Percentiles rank a stretch among this genome's conserved stretches.
phyloP scores from a whole-genome alignment of 2,113 vertebrate species.

The Erythrocercus mccallii region DNA sequence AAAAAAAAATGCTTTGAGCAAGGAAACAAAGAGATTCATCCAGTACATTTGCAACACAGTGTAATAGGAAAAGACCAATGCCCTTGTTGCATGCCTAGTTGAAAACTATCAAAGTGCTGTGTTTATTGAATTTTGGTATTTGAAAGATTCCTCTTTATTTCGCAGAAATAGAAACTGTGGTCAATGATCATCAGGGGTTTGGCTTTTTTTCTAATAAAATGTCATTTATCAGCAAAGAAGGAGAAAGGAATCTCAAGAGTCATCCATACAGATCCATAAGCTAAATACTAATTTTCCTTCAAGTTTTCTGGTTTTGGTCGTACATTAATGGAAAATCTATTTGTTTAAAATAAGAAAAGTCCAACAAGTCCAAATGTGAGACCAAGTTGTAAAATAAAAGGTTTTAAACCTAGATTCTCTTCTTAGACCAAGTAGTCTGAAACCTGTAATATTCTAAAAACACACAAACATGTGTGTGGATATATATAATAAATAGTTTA shows the following conservation, averaged over 20 bases:
- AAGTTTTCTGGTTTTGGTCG: neutral
- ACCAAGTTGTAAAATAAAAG: neutral
- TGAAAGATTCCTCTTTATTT: neutral
- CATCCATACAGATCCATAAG: neutral
- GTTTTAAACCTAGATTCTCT: neutral
- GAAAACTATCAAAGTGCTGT: neutral
- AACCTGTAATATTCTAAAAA: neutral
- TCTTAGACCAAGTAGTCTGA: neutral
- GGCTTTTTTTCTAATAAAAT: constrained; percentile 9
- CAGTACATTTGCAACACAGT: neutral
- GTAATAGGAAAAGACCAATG: neutral
- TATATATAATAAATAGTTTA: neutral
- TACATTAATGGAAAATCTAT: neutral
- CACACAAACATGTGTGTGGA: neutral
- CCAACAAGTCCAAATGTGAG: neutral
- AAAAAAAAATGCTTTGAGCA: neutral
- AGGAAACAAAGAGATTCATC: neutral
- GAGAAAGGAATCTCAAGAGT: neutral
- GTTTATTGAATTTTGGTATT: constrained; percentile 19
- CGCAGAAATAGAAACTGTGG: constrained; percentile 1
- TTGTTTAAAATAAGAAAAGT: neutral
- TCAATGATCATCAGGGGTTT: neutral
- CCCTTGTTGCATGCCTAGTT: neutral
- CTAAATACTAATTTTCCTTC: neutral
- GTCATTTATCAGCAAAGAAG: constrained; percentile 6